Evolutionary conservation across 2,888 invertebrate genomes (phyloP).

Genomic region (Ashinkailepas kermadecensis): DNA sequence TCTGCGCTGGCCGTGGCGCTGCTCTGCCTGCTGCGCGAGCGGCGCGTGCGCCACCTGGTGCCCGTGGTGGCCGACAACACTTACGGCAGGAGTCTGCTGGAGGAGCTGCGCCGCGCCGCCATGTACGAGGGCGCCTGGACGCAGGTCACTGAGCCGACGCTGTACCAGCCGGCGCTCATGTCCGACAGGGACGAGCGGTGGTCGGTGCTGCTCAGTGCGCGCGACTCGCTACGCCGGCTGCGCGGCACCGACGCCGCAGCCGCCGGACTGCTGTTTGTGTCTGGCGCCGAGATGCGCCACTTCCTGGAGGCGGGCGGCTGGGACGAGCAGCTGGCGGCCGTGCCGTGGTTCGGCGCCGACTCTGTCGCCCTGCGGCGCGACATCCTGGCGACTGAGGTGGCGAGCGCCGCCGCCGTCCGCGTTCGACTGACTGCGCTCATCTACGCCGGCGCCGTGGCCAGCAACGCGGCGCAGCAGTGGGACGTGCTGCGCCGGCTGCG

Average conservation of each 20-base stretch:
- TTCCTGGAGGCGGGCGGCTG: slow-evolving; percentile 11
- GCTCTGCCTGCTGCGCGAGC: slow-evolving; percentile 28
- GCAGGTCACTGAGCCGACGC: not conserved
- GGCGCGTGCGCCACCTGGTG: not conserved
- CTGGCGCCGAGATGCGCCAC: not conserved
- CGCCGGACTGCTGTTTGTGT: not conserved
- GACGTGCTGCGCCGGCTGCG: slow-evolving; percentile 32
- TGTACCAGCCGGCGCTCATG: not conserved
- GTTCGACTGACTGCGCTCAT: not conserved
- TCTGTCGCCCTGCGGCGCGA: not conserved
- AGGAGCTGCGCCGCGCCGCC: slow-evolving; percentile 8
- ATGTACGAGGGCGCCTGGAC: not conserved
- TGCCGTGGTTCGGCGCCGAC: slow-evolving; percentile 11
- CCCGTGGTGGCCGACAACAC: slow-evolving; percentile 12
- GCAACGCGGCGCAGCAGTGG: not conserved
- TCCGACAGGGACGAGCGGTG: not conserved
- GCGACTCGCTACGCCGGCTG: not conserved
- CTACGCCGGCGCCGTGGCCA: not conserved
- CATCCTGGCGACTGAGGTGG: not conserved
- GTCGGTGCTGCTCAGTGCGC: not conserved
- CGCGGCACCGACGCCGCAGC: not conserved
- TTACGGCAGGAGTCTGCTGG: slow-evolving; percentile 8
- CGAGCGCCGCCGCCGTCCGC: not conserved
- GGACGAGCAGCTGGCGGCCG: not conserved
- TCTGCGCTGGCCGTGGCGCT: slow-evolving; percentile 9